Conservation (phyloP, 1,140 invertebrate genomes). For the Drosophila albomicans region DNA sequence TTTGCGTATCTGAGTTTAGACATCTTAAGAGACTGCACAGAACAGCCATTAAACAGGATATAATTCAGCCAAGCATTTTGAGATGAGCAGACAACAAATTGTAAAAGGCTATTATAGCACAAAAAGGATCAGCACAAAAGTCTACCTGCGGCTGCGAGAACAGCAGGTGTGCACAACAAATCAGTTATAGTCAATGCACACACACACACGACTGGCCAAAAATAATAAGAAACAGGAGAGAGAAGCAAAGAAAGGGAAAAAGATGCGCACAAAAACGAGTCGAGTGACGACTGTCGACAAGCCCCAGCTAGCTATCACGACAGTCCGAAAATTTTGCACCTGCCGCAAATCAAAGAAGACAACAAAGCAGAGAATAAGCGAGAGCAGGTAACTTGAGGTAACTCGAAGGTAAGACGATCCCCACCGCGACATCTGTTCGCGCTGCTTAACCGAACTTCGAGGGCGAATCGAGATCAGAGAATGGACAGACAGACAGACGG, state of each 20-base stretch:
- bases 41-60: slow-evolving; percentile 53
- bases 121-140: slow-evolving; percentile 49
- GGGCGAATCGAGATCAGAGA: neutral
- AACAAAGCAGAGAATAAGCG: slow-evolving; percentile 7
- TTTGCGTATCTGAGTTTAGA: slow-evolving; percentile 35
- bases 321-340: slow-evolving; percentile 62
- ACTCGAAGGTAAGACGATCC: slow-evolving; percentile 67
- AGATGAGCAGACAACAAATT: slow-evolving; percentile 61
- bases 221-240: slow-evolving; percentile 4
- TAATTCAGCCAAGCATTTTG: slow-evolving; percentile 56
- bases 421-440: slow-evolving; percentile 64
- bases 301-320: slow-evolving; percentile 21
- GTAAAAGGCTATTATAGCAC: slow-evolving; percentile 56
- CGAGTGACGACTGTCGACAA: slow-evolving; percentile 44
- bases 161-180: slow-evolving; percentile 75
- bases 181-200: slow-evolving; percentile 59
- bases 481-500: too few relatives aligned
- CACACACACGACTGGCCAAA: slow-evolving; percentile 30
- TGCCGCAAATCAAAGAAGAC: slow-evolving; percentile 73
- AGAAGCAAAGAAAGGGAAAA: slow-evolving; percentile 15
- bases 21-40: slow-evolving; percentile 50
- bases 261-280: slow-evolving; percentile 16
- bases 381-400: slow-evolving; percentile 46
- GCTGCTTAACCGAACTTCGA: slow-evolving; percentile 10
- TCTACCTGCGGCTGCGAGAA: slow-evolving; percentile 45